phyloP scores from a whole-genome alignment of 1,140 invertebrate species.

The Magallana ariakensis region DNA sequence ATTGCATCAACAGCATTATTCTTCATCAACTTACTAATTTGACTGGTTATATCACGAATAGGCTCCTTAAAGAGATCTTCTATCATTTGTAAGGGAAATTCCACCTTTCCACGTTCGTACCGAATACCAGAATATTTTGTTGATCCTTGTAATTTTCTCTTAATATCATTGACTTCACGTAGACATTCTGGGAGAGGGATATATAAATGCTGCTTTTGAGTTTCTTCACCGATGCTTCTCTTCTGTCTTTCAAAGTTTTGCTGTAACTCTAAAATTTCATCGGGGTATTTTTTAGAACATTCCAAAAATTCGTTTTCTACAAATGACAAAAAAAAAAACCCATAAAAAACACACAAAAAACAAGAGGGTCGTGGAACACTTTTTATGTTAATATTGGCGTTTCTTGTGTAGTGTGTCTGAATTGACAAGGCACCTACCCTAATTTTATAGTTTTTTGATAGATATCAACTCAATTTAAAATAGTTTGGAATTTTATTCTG shows the following conservation, averaged over 20 bases:
- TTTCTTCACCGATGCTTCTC: background rate
- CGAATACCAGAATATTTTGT: background rate
- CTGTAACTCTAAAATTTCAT: conserved; percentile 11
- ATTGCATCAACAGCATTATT: background rate
- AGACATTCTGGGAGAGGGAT: background rate
- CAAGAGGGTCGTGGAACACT: background rate
- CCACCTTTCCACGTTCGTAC: background rate
- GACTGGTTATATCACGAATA: background rate
- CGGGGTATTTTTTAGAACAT: background rate
- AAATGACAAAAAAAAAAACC: background rate
- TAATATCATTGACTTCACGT: background rate
- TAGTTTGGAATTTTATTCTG: no score
- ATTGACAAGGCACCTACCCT: background rate
- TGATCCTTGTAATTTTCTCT: background rate
- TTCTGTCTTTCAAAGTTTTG: background rate
- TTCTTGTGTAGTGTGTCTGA: background rate
- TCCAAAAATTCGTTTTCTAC: background rate
- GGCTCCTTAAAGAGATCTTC: background rate
- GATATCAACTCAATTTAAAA: no score
- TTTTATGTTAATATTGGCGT: no score
- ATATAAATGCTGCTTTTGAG: background rate
- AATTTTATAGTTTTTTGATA: background rate
- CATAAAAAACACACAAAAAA: background rate
- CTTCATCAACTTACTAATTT: background rate
- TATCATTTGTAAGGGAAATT: background rate